Conservation (phyloP, 2,888 invertebrate genomes). For the Autographa gamma region DNA sequence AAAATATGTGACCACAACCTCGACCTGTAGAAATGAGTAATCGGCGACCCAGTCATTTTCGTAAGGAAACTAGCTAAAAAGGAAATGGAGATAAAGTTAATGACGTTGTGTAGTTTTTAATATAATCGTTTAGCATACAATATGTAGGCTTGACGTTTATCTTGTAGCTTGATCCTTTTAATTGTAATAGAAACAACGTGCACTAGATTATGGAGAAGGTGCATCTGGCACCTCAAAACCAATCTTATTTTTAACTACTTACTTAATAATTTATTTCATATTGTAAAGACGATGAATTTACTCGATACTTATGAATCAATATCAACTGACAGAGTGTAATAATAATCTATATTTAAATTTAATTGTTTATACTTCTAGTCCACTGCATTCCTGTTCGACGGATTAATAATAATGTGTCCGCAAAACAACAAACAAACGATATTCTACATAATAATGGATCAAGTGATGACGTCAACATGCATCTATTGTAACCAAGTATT, state of each 20-base stretch:
- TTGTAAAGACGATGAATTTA: too few species aligned
- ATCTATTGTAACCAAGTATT: conserved; percentile 37
- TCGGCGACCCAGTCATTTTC: background rate
- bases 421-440: conserved; percentile 52
- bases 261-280: too few species aligned
- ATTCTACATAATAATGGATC: conserved; percentile 48
- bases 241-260: too few species aligned
- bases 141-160: background rate
- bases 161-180: background rate
- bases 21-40: conserved; percentile 38
- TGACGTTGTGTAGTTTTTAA: background rate
- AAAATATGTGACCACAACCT: conserved; percentile 43
- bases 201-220: too few species aligned
- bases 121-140: background rate
- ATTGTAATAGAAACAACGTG: background rate
- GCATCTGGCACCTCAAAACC: too few species aligned
- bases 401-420: conserved; percentile 49
- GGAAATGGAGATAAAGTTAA: background rate
- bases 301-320: too few species aligned
- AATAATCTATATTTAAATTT: too few species aligned
- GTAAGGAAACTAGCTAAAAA: background rate
- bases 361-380: conserved; percentile 42
- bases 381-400: conserved; percentile 41
- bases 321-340: too few species aligned
- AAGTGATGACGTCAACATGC: conserved; percentile 53